Conservation (phyloP, 1,140 invertebrate genomes). For the Periplaneta americana region DNA sequence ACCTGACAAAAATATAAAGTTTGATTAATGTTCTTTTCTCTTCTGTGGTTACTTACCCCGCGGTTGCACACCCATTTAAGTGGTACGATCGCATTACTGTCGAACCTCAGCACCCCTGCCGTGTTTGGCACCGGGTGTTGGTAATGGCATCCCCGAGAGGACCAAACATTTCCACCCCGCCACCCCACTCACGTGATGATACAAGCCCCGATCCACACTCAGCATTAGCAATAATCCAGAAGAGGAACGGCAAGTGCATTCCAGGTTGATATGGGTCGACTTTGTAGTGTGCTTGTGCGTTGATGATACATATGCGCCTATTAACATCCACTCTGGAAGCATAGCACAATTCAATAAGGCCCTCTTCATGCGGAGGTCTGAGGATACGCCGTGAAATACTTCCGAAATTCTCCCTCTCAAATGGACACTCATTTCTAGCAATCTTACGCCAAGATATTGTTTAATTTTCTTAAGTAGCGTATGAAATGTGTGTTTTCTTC, state of each 20-base stretch:
- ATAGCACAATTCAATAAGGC: too few species aligned
- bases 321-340: too few species aligned
- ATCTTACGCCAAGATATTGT: too few species aligned
- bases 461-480: too few species aligned
- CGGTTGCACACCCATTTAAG: constrained; percentile 14
- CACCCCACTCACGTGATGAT: neutral
- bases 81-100: constrained; percentile 16
- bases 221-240: neutral
- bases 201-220: neutral
- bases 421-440: too few species aligned
- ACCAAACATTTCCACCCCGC: too few species aligned
- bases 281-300: neutral
- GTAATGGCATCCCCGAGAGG: constrained; percentile 1
- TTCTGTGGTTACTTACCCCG: neutral
- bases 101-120: too few species aligned
- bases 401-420: too few species aligned
- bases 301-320: neutral
- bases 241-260: neutral
- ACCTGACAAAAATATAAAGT: neutral
- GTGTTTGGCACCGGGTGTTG: neutral
- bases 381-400: too few species aligned
- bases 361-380: too few species aligned
- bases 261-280: neutral
- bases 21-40: neutral
- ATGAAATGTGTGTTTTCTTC: too few species aligned